Evolutionary conservation across 1,140 invertebrate species (phyloP).

Genomic region (Caerostris extrusa): DNA sequence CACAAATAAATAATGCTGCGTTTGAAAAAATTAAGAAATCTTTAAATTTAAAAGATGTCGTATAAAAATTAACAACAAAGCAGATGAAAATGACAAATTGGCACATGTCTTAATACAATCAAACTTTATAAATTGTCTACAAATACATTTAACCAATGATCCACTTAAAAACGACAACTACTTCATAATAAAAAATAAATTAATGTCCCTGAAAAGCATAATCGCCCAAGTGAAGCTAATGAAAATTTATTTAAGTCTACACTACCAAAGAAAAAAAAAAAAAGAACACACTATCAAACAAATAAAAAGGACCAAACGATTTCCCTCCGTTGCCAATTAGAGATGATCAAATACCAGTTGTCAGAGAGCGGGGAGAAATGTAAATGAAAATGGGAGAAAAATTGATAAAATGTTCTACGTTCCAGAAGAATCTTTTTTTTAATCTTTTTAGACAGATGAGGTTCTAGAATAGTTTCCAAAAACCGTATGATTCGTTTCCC

Average conservation of each 20-base stretch:
- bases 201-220: conserved; percentile 44
- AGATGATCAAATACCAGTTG: conserved; percentile 67
- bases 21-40: no score
- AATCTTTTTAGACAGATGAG: conserved; percentile 53
- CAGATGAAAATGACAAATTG: not conserved
- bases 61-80: not conserved
- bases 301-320: conserved; percentile 9
- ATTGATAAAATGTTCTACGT: conserved; percentile 32
- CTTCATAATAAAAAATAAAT: conserved; percentile 32
- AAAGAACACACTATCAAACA: not conserved
- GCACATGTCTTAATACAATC: not conserved
- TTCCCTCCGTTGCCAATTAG: conserved; percentile 57
- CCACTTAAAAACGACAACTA: not conserved
- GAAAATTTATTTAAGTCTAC: conserved; percentile 52
- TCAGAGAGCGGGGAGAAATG: conserved; percentile 35
- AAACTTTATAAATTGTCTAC: not conserved
- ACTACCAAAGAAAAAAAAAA: conserved; percentile 12
- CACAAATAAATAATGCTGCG: no score
- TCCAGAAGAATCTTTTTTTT: conserved; percentile 1
- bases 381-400: conserved; percentile 50
- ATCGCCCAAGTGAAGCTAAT: conserved; percentile 25
- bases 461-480: conserved; percentile 36
- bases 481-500: conserved; percentile 66
- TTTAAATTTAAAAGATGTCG: not conserved
- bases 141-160: not conserved